phyloP scores from a whole-genome alignment of 2,797 vertebrate genomes.

The Amphiprion clarkii region DNA sequence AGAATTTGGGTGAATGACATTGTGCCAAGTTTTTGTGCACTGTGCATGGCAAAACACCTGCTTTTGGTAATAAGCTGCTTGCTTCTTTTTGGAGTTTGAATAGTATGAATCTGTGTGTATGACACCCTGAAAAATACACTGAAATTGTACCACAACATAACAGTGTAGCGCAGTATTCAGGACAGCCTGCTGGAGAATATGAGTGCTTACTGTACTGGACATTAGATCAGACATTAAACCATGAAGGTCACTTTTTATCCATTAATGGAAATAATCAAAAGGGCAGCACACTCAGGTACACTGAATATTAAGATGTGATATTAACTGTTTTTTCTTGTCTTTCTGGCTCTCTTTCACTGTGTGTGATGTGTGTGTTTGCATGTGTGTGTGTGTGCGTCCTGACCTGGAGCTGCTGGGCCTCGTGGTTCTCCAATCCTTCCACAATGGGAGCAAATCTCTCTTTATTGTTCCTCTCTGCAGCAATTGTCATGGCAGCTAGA shows the following conservation, averaged over 20 bases:
- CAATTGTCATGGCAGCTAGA: constrained; percentile 95
- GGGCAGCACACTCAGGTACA: neutral
- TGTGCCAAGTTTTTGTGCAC: constrained; percentile 31
- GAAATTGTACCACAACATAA: neutral
- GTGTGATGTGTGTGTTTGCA: too few relatives aligned
- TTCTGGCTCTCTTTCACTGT: neutral
- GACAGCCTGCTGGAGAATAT: neutral
- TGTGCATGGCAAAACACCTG: constrained; percentile 2
- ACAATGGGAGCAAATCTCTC: constrained; percentile 95
- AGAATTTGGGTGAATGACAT: constrained; percentile 37
- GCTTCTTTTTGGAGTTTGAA: neutral
- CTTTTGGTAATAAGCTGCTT: neutral
- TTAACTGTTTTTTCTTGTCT: neutral
- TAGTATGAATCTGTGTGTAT: neutral
- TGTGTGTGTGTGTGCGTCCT: constrained; percentile 11
- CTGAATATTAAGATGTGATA: neutral
- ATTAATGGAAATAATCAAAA: constrained; percentile 14
- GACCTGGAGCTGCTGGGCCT: constrained; percentile 96
- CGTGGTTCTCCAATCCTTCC: constrained; percentile 96
- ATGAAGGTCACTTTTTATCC: neutral
- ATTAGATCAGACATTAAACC: neutral
- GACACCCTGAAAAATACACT: neutral
- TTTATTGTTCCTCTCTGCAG: constrained; percentile 94
- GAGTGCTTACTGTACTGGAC: neutral
- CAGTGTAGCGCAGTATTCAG: neutral